Evolutionary conservation across 2,888 invertebrate genomes (phyloP), one percentile per base, ranked within the genome.

Genomic region (Pecten maximus): DNA sequence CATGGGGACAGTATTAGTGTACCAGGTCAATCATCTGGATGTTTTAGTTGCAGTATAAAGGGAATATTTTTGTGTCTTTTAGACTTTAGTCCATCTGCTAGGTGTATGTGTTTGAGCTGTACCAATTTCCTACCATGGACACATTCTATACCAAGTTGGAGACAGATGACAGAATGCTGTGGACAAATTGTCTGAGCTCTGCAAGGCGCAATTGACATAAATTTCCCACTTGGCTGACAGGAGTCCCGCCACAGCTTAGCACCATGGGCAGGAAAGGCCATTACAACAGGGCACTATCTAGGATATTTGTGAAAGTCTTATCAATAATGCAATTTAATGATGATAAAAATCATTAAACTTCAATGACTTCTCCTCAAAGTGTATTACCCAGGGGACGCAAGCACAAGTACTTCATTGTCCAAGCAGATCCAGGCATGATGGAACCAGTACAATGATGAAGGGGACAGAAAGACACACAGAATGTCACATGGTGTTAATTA

Each of bases 321-420:
- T 74, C 74, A 74, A 74, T 74, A 74, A 74, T 74, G 28, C 74
- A 74, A 10, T 74, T 74, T 74, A 74, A 74, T 74, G 74, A 74
- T 74, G 74, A 74, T 74, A 74, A 74, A 74, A 74, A 23, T 74
- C 74, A 74, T 74, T 74, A 74, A 74, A 74, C 35, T 74, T 74
- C 28, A 74, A 74, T 74, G 74, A 74, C 74, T 74, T 74, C 35
- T 74, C 74, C 74, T 28, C 35, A 6, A 0, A 35, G 35, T 35
- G 35, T 35, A 74, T 74, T 74, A 74, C 74, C 74, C 35, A 12
- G 15, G 74, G 23, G 74, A 28, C 23, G 35, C 35, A 23, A 35
- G 23, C 28, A 74, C 35, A 74, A 74, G 74, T 74, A 74, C 74
- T 74, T 74, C 74, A 74, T 35, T 74, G 28, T 74, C 74, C 35